Evolutionary conservation across 2,888 invertebrate genomes (phyloP).

Genomic region (Aricia artaxerxes): DNA sequence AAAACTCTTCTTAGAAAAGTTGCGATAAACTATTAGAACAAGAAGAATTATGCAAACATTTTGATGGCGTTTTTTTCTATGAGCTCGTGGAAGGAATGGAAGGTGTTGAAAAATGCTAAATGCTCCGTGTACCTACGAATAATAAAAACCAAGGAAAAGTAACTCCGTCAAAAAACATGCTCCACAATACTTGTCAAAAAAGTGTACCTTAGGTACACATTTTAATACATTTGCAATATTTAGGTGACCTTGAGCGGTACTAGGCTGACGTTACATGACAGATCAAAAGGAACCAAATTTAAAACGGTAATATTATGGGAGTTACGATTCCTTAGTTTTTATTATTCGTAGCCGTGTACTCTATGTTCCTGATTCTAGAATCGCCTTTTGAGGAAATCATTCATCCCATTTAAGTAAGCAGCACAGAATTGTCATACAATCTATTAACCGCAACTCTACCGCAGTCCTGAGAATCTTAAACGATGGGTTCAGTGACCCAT

Average conservation of each 20-base stretch:
- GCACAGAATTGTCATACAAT: not conserved
- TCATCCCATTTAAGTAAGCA: not conserved
- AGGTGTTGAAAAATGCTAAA: not conserved
- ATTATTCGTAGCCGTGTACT: no score
- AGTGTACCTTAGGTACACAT: no score
- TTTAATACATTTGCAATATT: no score
- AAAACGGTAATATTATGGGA: no score
- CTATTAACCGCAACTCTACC: not conserved
- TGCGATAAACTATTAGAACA: not conserved
- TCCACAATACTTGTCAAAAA: no score
- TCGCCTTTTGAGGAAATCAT: not conserved
- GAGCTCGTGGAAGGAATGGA: not conserved
- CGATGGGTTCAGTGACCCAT: not conserved
- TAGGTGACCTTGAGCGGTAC: no score
- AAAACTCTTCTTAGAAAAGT: not conserved
- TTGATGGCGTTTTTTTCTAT: not conserved
- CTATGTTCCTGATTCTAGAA: not conserved
- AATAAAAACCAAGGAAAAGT: no score
- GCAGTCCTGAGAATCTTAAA: not conserved
- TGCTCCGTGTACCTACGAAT: not conserved
- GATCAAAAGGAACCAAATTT: no score
- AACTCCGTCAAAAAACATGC: no score
- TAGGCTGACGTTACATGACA: no score
- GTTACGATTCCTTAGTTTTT: no score
- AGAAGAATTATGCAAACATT: conserved; percentile 1